Conservation (phyloP, 2,797 vertebrate genomes). For the Bradypodion ventrale region DNA sequence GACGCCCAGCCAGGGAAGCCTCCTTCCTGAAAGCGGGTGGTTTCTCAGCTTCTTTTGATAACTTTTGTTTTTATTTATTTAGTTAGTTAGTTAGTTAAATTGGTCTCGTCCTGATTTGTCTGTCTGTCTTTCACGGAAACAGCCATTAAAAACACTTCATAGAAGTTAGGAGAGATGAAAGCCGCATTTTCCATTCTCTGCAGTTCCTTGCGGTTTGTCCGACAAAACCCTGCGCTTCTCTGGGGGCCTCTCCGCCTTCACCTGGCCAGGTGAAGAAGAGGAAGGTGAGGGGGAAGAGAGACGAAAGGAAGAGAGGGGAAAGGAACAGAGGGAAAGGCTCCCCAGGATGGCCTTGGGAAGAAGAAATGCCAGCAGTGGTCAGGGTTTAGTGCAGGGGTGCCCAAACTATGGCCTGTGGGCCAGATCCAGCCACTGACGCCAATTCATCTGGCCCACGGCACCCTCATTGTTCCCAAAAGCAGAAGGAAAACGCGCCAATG, state of each 20-base stretch:
- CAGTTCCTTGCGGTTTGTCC: slow-evolving; percentile 57
- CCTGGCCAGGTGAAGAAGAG: slow-evolving; percentile 38
- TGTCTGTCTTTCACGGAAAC: slow-evolving; percentile 77
- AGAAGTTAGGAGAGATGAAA: slow-evolving; percentile 78
- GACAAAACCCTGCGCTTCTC: slow-evolving; percentile 60
- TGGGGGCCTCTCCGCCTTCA: slow-evolving; percentile 56
- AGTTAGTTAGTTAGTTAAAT: slow-evolving; percentile 61
- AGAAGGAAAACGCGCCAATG: too few species aligned
- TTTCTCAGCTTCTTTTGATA: slow-evolving; percentile 66
- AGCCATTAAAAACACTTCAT: slow-evolving; percentile 82
- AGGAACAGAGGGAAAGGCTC: background rate
- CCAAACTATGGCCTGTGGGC: too few species aligned
- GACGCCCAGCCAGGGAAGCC: slow-evolving; percentile 49
- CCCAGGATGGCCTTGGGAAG: background rate
- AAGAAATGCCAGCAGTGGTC: background rate
- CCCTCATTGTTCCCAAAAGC: too few species aligned
- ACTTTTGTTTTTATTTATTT: slow-evolving; percentile 39
- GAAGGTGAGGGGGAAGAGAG: slow-evolving; percentile 4
- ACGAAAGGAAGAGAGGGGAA: slow-evolving; percentile 15
- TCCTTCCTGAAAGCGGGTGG: slow-evolving; percentile 73
- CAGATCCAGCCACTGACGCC: too few species aligned
- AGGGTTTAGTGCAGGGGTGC: too few species aligned
- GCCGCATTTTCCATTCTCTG: slow-evolving; percentile 54
- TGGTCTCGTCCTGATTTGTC: slow-evolving; percentile 66
- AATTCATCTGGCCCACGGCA: too few species aligned